Evolutionary conservation across 2,888 invertebrate species (phyloP).

Genomic region (Invenusta paracnida): DNA sequence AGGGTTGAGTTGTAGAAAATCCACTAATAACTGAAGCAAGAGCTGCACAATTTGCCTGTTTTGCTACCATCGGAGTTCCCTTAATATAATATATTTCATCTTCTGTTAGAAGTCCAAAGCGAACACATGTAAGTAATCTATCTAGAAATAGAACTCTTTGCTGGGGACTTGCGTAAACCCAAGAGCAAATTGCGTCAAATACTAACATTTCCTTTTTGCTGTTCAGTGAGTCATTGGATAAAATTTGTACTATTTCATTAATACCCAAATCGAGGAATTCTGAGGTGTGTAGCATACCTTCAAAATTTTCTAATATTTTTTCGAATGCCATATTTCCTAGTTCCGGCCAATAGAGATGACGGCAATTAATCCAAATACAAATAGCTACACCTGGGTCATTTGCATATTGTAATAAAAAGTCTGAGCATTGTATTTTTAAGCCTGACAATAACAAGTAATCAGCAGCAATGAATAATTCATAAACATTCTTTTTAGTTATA

Average conservation of each 20-base stretch:
- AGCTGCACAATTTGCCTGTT: neutral
- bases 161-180: neutral
- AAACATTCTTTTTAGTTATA: neutral
- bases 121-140: neutral
- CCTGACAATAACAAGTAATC: slow-evolving; percentile 38
- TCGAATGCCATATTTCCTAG: slow-evolving; percentile 39
- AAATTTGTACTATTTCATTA: slow-evolving; percentile 33
- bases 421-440: slow-evolving; percentile 27
- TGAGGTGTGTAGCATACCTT: neutral
- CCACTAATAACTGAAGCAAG: neutral
- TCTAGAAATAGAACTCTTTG: neutral
- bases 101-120: neutral
- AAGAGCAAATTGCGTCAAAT: neutral
- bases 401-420: slow-evolving; percentile 31
- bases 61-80: neutral
- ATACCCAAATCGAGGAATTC: slow-evolving; percentile 34
- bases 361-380: slow-evolving; percentile 34
- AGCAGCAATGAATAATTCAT: slow-evolving; percentile 40
- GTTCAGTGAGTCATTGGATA: slow-evolving; percentile 10
- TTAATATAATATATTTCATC: neutral
- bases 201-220: neutral
- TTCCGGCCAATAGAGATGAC: slow-evolving; percentile 38
- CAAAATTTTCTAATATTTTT: slow-evolving; percentile 40
- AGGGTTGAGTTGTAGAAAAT: neutral
- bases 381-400: slow-evolving; percentile 34